Evolutionary conservation across 2,888 invertebrate species (phyloP).

Genomic region (Pachliopta kotzebuea): DNA sequence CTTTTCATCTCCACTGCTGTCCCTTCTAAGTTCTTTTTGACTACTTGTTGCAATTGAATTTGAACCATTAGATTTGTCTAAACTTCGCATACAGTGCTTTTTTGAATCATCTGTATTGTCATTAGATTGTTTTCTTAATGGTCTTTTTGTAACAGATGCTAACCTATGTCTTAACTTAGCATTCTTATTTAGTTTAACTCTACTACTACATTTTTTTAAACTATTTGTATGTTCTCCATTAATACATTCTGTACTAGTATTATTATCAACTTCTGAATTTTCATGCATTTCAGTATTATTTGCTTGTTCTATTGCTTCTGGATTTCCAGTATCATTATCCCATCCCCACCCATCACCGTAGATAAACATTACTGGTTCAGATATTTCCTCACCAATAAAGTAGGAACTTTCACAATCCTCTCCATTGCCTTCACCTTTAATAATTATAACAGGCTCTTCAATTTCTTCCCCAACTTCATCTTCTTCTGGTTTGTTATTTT

Average conservation of each 20-base stretch:
- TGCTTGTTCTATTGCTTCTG: conserved; percentile 55
- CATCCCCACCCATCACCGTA: conserved; percentile 86
- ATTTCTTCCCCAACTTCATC: conserved; percentile 81
- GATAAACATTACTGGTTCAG: conserved; percentile 86
- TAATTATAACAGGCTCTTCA: conserved; percentile 86
- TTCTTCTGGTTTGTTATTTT: conserved; percentile 24
- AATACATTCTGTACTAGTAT: conserved; percentile 56
- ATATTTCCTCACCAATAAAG: conserved; percentile 84
- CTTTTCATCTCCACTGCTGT: conserved; percentile 57
- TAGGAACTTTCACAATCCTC: conserved; percentile 81
- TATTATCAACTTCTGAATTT: conserved; percentile 52
- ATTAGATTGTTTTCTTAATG: conserved; percentile 65
- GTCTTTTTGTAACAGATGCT: conserved; percentile 57
- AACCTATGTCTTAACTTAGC: conserved; percentile 51
- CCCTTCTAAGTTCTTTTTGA: conserved; percentile 51
- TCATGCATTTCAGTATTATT: conserved; percentile 44
- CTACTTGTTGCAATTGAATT: conserved; percentile 48
- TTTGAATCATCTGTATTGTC: conserved; percentile 65
- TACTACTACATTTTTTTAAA: conserved; percentile 49
- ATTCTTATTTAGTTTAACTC: conserved; percentile 54
- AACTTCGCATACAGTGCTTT: conserved; percentile 66
- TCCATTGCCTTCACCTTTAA: conserved; percentile 86
- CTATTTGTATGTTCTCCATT: conserved; percentile 65
- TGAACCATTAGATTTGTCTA: conserved; percentile 57
- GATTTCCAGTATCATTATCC: conserved; percentile 88